Base-by-base conservation (phyloP, 2,888 invertebrate species). In the Dolichomitus sp. region DNA sequence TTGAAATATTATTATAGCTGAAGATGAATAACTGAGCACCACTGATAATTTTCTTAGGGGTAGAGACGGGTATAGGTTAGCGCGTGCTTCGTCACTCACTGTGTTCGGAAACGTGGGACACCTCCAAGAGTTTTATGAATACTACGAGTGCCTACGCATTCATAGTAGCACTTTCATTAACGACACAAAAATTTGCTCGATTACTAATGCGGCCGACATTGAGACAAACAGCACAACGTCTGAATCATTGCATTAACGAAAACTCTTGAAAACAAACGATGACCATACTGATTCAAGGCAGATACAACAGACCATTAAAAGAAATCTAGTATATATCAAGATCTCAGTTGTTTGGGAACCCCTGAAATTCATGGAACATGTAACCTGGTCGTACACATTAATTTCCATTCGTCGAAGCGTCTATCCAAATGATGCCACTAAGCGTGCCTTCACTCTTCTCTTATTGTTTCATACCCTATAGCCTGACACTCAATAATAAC, bases 91-190 rank as follows among this genome's bases (percentile, higher is more conserved):
- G 69, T 69, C 52, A 50, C 27, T 14, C 33, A 52, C 23, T 11
- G 52, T 69, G 27, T 69, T 40, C 40, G 37, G 40, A 69, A 69
- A 69, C 69, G 54, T 69, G 69, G 69, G 69, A 54, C 52, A 37
- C 45, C 52, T 54, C 54, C 14, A 69, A 40, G 54, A 54, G 54
- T 69, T 40, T 52, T 54, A 69, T 69, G 69, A 54, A 69, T 69
- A 37, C 37, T 52, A 14, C 54, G 37, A 68, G 40, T 68, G 68
- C 54, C 69, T 6, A 54, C 54, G 69, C 69, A 40, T 69, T 27
- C 50, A 9, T n/a, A 30, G 68, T n/a, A n/a, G n/a, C n/a, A n/a
- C n/a, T n/a, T n/a, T n/a, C n/a, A n/a, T n/a, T n/a, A n/a, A 11
- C 27, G 50, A 19, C 2, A 68, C 2, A 3, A 33, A 33, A 7